Conservation (phyloP, 2,113 vertebrate species). For the Marmota monax region DNA sequence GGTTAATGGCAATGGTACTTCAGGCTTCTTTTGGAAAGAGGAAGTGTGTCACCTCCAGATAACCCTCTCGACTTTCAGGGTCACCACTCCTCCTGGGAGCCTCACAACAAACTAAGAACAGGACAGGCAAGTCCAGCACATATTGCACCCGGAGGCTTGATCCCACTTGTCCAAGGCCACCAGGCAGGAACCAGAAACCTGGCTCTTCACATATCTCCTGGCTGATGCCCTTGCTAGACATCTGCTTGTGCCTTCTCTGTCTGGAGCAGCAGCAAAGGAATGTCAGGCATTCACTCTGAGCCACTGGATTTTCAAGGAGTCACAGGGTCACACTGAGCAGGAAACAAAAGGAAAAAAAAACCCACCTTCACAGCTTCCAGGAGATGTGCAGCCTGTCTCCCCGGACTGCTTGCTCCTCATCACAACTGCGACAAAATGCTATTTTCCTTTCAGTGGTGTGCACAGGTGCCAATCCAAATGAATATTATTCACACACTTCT, state of each 20-base stretch:
- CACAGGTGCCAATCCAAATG: background rate
- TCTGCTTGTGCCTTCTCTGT: background rate
- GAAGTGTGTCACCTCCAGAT: background rate
- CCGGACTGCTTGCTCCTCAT: slow-evolving; percentile 45
- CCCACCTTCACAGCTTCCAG: slow-evolving; percentile 12
- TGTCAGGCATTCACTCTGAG: slow-evolving; percentile 55
- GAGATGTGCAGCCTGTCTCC: background rate
- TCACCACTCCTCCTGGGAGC: background rate
- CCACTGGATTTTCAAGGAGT: slow-evolving; percentile 70
- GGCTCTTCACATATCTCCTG: background rate
- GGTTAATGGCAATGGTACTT: no score
- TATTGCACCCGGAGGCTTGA: fast-evolving
- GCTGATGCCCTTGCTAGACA: background rate
- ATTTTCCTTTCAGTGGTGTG: slow-evolving; percentile 37
- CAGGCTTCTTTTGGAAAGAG: background rate
- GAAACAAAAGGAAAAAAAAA: slow-evolving; percentile 59
- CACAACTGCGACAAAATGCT: slow-evolving; percentile 57
- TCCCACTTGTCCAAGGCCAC: background rate
- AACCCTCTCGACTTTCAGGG: background rate
- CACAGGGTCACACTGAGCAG: slow-evolving; percentile 55
- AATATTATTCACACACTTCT: slow-evolving; percentile 65
- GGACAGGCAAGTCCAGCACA: no score
- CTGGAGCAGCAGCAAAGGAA: slow-evolving; percentile 18
- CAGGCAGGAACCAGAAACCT: background rate
- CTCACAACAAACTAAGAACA: fast-evolving